These are phyloP conservation scores for Phyllopteryx taeniolatus DNA, from an alignment of 2,113 vertebrate species.

Conservation along the genomic window DNA sequence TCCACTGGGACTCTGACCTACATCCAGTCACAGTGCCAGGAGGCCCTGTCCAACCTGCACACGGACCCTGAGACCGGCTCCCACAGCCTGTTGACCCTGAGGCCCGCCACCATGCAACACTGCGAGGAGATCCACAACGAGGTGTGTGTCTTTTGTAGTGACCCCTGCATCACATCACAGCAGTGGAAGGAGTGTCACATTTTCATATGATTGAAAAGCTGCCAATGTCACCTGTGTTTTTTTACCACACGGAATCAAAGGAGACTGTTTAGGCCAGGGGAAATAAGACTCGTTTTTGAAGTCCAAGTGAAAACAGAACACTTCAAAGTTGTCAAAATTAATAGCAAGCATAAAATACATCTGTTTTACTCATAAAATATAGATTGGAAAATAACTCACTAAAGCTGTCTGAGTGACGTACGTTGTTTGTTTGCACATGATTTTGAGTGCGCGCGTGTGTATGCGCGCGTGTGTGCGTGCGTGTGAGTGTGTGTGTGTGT, in stretches of 20 bases:
- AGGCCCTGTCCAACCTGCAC: slow-evolving; percentile 84
- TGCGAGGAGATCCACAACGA: slow-evolving; percentile 95
- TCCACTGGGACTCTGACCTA: slow-evolving; percentile 88
- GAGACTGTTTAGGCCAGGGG: background rate
- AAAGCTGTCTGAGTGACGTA: background rate
- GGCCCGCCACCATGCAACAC: slow-evolving; percentile 76
- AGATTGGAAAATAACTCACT: background rate
- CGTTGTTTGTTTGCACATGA: slow-evolving; percentile 4
- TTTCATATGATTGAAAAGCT: background rate
- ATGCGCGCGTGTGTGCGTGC: background rate
- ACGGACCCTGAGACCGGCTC: slow-evolving; percentile 64
- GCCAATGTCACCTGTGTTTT: background rate
- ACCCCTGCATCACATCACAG: background rate
- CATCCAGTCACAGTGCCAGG: slow-evolving; percentile 80
- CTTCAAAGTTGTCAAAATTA: slow-evolving; percentile 1
- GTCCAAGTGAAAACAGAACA: slow-evolving; percentile 5
- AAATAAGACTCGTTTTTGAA: background rate
- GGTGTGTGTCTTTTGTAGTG: slow-evolving; percentile 66
- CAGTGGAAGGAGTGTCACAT: background rate
- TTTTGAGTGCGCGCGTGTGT: background rate
- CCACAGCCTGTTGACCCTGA: slow-evolving; percentile 78
- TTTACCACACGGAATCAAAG: background rate
- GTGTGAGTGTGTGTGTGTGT: no score
- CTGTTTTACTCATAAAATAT: slow-evolving; percentile 13
- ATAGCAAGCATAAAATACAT: slow-evolving; percentile 10